Base-by-base conservation (phyloP, 1,140 invertebrate genomes). In the Cephus cinctus region DNA sequence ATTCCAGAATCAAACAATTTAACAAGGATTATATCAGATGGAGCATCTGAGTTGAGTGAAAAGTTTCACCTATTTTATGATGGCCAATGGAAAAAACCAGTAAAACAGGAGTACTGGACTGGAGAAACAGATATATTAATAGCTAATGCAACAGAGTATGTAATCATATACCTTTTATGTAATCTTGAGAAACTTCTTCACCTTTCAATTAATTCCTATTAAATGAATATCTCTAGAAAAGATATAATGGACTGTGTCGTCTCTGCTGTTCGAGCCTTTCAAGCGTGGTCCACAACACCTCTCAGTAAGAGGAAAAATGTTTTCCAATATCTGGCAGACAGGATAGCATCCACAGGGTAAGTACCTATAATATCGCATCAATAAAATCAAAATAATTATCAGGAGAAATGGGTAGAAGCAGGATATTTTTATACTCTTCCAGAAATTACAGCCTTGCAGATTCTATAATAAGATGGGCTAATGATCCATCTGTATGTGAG, bases 11-110 rank as follows among this genome's bases (percentile, higher is more conserved):
- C 3, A 3, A 4, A 15, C 32, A 16, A 16, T 25, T 4, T 16
- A n/a, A 22, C 20, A 35, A 12, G 31, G 41, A 40, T 12, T 53
- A 6, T 3, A 4, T 5, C 23, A 14, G 23, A 20, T 9, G 5
- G 21, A 12, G 11, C 41, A 23, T 8, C 23, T 38, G 9, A 39
- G 14, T 32, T 16, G 15, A 41, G n/a, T n/a, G 43, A 34, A 43
- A 48, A 31, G 30, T 39, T 44, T 16, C 32, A 48, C 25, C 42
- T 53, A 15, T 53, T 53, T 25, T 48, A 53, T 31, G 46, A 47
- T n/a, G 51, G 51, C 21, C 15, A 27, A 11, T 49, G 51, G 51
- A 38, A 53, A 11, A 39, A 44, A 20, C 51, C 51, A 4, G 21
- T 43, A 8, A 23, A 41, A 15, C 45, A 34, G n/a, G 22, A 30